Conservation (phyloP, 2,888 invertebrate genomes). For the Epiblema foenella region DNA sequence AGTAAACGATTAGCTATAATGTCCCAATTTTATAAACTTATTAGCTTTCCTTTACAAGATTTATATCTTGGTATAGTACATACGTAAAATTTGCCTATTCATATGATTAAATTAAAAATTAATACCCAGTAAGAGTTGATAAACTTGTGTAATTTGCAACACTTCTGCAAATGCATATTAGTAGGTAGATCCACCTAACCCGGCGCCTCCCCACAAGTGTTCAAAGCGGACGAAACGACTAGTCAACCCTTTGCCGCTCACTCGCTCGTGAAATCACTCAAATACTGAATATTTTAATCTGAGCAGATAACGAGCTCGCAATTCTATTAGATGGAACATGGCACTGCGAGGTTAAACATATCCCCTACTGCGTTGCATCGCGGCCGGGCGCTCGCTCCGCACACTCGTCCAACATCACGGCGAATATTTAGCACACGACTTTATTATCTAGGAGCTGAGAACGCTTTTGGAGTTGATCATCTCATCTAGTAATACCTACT, state of each 20-base stretch:
- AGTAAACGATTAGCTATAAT: too few relatives aligned
- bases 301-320: constrained; percentile 85
- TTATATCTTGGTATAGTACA: too few relatives aligned
- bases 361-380: constrained; percentile 57
- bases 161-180: constrained; percentile 71
- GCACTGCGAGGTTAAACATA: constrained; percentile 79
- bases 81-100: too few relatives aligned
- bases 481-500: neutral
- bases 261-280: constrained; percentile 85
- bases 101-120: constrained; percentile 2
- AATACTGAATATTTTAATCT: constrained; percentile 86
- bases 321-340: constrained; percentile 84
- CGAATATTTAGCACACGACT: constrained; percentile 5
- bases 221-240: constrained; percentile 83
- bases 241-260: constrained; percentile 85
- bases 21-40: too few relatives aligned
- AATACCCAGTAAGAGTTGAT: constrained; percentile 47
- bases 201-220: constrained; percentile 77
- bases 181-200: constrained; percentile 64
- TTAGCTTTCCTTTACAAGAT: too few relatives aligned
- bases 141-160: constrained; percentile 57
- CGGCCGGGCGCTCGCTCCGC: constrained; percentile 44
- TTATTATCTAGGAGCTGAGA: constrained; percentile 13
- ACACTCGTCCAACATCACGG: constrained; percentile 16
- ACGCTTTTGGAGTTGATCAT: neutral